Percentiles rank a stretch among this genome's conserved stretches.
Conservation (phyloP, 2,113 vertebrate genomes). For the Microtus oregoni region DNA sequence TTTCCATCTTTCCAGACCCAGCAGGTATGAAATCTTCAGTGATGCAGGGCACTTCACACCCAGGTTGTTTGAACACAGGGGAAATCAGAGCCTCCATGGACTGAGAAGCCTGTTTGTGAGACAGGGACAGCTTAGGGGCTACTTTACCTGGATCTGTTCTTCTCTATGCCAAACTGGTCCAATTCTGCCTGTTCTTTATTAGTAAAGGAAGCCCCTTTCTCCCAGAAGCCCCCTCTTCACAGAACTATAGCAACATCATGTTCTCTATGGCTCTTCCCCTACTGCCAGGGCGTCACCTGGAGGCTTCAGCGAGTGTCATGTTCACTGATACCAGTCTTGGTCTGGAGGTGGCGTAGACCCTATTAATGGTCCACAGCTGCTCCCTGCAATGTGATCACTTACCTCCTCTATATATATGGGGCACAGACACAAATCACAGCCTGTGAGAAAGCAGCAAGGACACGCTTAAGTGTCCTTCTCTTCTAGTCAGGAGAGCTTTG, state of each 20-base stretch:
- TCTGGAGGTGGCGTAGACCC: neutral
- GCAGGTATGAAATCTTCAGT: neutral
- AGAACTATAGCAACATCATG: neutral
- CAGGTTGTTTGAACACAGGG: neutral
- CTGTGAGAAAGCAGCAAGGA: neutral
- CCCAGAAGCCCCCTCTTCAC: neutral
- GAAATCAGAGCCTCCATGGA: neutral
- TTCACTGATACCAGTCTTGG: neutral
- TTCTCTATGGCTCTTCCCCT: neutral
- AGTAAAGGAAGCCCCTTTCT: neutral
- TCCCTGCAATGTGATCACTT: neutral
- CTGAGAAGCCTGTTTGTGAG: neutral
- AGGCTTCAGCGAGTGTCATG: neutral
- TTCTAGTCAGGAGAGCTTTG: neutral
- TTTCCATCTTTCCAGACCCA: neutral
- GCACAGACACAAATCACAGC: too few species aligned
- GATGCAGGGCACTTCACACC: neutral
- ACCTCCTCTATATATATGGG: neutral
- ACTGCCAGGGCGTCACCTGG: too few species aligned
- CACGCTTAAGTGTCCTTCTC: neutral
- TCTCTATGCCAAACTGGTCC: neutral
- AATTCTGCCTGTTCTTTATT: neutral
- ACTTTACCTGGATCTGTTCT: neutral
- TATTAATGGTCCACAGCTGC: neutral
- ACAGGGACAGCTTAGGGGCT: neutral